These are phyloP conservation scores for Rhombomys opimus DNA, from an alignment of 2,113 vertebrate species.

Conservation along the genomic window DNA sequence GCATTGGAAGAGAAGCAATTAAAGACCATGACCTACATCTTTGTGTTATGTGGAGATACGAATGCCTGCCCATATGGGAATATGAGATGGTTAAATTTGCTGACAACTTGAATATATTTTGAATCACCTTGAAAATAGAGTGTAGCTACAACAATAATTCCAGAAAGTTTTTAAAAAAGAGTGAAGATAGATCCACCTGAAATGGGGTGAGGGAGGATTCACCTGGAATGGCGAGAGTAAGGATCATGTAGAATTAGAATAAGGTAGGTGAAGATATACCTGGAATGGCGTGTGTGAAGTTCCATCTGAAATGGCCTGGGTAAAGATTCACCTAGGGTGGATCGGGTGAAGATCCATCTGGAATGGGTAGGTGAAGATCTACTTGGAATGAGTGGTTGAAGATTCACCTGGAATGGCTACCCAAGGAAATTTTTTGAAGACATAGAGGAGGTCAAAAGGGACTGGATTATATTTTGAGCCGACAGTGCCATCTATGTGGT, in stretches of 20 bases:
- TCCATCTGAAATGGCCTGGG: neutral
- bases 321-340: neutral
- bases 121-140: neutral
- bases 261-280: neutral
- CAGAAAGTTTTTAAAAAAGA: neutral
- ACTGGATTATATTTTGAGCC: neutral
- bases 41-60: neutral
- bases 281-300: neutral
- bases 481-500: neutral
- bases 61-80: neutral
- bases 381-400: neutral
- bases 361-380: neutral
- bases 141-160: neutral
- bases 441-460: neutral
- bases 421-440: neutral
- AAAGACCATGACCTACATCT: neutral
- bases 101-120: neutral
- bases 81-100: neutral
- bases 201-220: neutral
- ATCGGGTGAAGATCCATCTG: neutral
- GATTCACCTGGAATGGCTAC: neutral
- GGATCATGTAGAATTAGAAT: too few relatives aligned
- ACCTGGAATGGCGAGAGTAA: neutral
- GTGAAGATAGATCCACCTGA: neutral
- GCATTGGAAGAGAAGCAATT: neutral